Conservation (phyloP, 2,888 invertebrate genomes). For the Pammene aurita region DNA sequence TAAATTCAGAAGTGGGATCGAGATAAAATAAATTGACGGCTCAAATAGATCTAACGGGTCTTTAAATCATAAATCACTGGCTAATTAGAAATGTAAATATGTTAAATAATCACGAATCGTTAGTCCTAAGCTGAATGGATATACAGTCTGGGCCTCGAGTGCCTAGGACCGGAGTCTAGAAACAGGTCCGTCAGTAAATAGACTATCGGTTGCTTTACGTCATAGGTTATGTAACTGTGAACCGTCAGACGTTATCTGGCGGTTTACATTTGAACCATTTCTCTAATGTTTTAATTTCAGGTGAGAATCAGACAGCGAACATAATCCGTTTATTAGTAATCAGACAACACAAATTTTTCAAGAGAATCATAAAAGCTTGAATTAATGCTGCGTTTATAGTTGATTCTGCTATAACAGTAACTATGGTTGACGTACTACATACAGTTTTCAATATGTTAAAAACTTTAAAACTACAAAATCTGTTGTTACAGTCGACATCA, state of each 20-base stretch:
- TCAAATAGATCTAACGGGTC: background rate
- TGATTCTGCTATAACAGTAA: background rate
- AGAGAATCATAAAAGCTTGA: background rate
- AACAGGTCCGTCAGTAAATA: slow-evolving; percentile 37
- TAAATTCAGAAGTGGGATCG: background rate
- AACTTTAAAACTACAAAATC: too few relatives aligned
- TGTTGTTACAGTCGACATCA: too few relatives aligned
- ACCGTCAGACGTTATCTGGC: slow-evolving; percentile 3
- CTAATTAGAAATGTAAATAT: slow-evolving; percentile 30
- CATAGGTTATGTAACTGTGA: slow-evolving; percentile 35
- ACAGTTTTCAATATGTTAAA: too few relatives aligned
- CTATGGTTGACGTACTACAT: too few relatives aligned
- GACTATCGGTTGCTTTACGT: slow-evolving; percentile 25
- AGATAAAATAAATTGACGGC: background rate
- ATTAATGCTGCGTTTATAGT: too few relatives aligned
- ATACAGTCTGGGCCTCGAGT: slow-evolving; percentile 25
- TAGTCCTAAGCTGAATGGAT: slow-evolving; percentile 32
- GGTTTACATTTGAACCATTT: slow-evolving; percentile 11
- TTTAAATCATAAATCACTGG: background rate
- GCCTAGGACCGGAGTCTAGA: slow-evolving; percentile 29
- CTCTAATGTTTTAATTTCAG: slow-evolving; percentile 1
- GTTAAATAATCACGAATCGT: slow-evolving; percentile 23
- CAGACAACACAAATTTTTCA: background rate
- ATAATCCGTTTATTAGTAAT: background rate
- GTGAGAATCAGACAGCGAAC: background rate